A percentile compares a stretch with the other conserved stretches of the same genome.
These are phyloP conservation scores for Leuciscus waleckii DNA, from an alignment of 2,797 vertebrate species.

Conservation along the genomic window DNA sequence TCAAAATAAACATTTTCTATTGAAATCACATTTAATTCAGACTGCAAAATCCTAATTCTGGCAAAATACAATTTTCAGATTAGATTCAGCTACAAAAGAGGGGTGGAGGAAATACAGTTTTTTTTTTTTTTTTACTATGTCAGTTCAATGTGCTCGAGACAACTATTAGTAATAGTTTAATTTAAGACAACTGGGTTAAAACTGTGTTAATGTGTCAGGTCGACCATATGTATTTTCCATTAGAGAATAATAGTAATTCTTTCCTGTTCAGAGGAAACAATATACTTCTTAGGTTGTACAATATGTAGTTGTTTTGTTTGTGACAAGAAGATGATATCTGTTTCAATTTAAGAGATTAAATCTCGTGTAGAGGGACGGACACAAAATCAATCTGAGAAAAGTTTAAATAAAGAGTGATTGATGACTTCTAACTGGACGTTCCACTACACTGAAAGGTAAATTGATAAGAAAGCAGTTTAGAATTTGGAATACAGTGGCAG, in stretches of 20 bases:
- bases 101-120: not conserved
- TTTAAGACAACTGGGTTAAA: not conserved
- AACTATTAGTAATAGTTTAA: not conserved
- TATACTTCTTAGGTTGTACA: not conserved
- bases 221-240: not conserved
- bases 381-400: not conserved
- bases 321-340: not conserved
- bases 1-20: not conserved
- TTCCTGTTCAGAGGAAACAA: not conserved
- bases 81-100: not conserved
- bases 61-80: not conserved
- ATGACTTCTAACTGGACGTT: slow-evolving; percentile 6
- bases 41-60: not conserved
- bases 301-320: slow-evolving; percentile 14
- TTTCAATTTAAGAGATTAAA: slow-evolving; percentile 21
- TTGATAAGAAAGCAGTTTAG: not conserved
- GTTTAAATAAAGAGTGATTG: slow-evolving; percentile 30
- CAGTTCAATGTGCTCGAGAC: not conserved
- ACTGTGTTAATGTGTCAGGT: not conserved
- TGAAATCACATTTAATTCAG: not conserved
- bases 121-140: not conserved
- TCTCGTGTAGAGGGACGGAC: not conserved
- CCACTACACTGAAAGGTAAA: not conserved
- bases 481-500: not conserved
- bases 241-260: not conserved